Evolutionary conservation across 2,797 vertebrate species (phyloP).

Genomic region (Pteropus rufus): DNA sequence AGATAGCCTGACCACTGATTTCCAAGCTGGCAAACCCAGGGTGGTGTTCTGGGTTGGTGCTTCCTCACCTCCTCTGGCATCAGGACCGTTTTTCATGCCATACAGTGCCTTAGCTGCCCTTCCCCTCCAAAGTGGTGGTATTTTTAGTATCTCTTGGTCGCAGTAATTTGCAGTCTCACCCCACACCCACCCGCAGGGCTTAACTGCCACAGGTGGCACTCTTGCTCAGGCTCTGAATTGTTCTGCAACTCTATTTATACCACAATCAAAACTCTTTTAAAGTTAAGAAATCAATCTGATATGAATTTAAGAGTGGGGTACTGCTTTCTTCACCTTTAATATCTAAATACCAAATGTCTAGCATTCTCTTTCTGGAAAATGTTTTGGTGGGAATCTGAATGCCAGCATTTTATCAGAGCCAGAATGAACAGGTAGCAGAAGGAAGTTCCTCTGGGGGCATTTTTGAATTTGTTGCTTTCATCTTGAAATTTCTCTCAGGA

Average conservation of each 20-base stretch:
- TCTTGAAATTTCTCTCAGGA: conserved; percentile 31
- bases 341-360: background rate
- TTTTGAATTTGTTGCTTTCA: conserved; percentile 21
- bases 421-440: background rate
- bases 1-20: background rate
- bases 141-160: background rate
- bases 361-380: conserved; percentile 33
- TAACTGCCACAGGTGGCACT: background rate
- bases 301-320: background rate
- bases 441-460: background rate
- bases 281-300: background rate
- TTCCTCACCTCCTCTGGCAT: background rate
- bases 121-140: background rate
- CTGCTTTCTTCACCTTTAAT: background rate
- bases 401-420: background rate
- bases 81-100: background rate
- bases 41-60: background rate
- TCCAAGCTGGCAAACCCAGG: background rate
- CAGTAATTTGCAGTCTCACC: background rate
- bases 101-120: background rate
- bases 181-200: background rate
- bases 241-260: background rate
- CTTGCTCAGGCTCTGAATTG: background rate
- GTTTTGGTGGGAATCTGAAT: background rate
- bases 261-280: background rate